Base-by-base conservation (phyloP, 2,113 vertebrate species). In the Junco hyemalis region DNA sequence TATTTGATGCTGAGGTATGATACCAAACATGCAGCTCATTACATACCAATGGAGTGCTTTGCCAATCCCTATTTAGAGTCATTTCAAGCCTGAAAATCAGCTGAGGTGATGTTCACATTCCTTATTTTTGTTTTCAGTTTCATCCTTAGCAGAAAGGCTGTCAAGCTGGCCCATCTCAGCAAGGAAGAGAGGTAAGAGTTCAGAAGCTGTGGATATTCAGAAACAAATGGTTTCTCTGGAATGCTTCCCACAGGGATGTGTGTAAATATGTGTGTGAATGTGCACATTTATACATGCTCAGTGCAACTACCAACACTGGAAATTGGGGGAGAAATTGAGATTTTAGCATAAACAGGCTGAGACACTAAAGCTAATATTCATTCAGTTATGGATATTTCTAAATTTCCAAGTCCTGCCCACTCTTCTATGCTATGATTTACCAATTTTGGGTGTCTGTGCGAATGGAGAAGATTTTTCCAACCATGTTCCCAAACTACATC, bases 131-230 rank as follows among this genome's bases (percentile, higher is more conserved):
- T 69, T 83, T 96, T 26, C 95, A 99, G 99, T 69, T 99, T 99
- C 96, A 99, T 99, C 88, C 98, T 99, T 54, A 94, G 98, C 74
- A 98, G 98, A 78, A 99, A 99, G 93, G 98, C 98, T 88, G 91
- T 98, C 90, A 98, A 86, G 83, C 96, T 99, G 53, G 95, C 97
- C 38, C 96, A 54, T 42, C 96, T 99, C 86, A 98, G 97, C 88
- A 99, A 98, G 94, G 99, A 99, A 51, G 98, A 98, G 92, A 99
- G 99, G 99, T 99, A 98, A 95, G 95, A 94, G 36, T 81, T 90
- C 79, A 69, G 48, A 78, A 51, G 54, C 22, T 42, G 18, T 31
- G 31, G 64, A 14, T 86, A 13, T 44, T 92, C n/a, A 79, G 77
- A 57, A 90, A 40, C 20, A 23, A 44, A 5, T 57, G 8, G 12